Base-by-base conservation (phyloP, 2,888 invertebrate species). In the Brachycybe producta region DNA sequence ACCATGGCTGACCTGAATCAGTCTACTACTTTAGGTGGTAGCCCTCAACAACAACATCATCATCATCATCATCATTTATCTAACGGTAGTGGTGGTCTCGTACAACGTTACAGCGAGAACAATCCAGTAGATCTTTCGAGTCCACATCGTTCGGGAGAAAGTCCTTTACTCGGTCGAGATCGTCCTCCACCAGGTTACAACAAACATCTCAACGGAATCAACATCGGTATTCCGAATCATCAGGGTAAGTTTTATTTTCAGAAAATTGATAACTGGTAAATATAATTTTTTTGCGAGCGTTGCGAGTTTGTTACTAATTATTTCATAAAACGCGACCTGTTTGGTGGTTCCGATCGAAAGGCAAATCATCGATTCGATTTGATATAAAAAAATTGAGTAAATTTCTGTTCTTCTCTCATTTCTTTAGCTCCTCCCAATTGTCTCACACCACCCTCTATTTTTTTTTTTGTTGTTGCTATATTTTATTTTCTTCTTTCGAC, bases 81-180 rank as follows among this genome's bases (percentile, higher is more conserved):
- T n/a, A n/a, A n/a, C n/a, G n/a, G n/a, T n/a, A 30, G 13, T 13
- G 30, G 30, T 13, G 13, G 13, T 30, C 8, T 30, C 13, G 21
- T 34, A 21, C 45, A 30, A 21, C 45, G 45, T 21, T 45, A 34
- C 32, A 41, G 49, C 13, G 57, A 58, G 23, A 54, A 54, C 40
- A 54, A 56, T 38, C 58, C 58, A 15, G 58, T 58, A 35, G 58
- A 58, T 46, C 49, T 58, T n/a, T 57, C 57, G 23, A 57, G 54
- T 46, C 56, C 58, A 3, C 54, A 57, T 21, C 56, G 53, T 7
- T 49, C 53, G 19, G 49, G 53, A 4, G 52, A 55, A 38, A 40
- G 52, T 32, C 47, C 43, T 21, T 15, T 52, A 24, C 32, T 24
- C 36, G 34, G 24, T 13, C 21, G 40, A 1, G 50, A 50, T 26